Evolutionary conservation across 2,888 invertebrate species (phyloP).

Genomic region (Campaea margaritaria): DNA sequence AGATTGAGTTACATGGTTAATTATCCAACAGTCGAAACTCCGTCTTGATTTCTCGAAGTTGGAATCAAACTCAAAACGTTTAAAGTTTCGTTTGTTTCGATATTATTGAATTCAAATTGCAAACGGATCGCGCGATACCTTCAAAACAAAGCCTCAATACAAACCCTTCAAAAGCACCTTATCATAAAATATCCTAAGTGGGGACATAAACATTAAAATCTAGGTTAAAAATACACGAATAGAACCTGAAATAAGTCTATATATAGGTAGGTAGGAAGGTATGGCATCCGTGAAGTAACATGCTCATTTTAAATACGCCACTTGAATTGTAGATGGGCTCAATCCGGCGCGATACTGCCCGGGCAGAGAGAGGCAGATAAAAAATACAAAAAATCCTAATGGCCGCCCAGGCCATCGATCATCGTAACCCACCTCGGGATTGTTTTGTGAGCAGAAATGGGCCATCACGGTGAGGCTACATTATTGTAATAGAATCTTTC

Average conservation of each 20-base stretch:
- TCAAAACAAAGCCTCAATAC: too few species aligned
- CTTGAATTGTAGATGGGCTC: constrained; percentile 50
- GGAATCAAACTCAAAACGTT: too few species aligned
- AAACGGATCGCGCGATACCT: too few species aligned
- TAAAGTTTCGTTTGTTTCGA: too few species aligned
- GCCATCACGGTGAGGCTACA: constrained; percentile 40
- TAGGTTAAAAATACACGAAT: too few species aligned
- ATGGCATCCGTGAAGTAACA: constrained; percentile 28
- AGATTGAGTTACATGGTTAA: too few species aligned
- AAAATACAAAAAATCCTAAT: constrained; percentile 52
- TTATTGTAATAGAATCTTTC: constrained; percentile 40
- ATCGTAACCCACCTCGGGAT: constrained; percentile 53
- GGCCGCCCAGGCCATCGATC: constrained; percentile 58
- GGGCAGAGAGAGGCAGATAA: constrained; percentile 45
- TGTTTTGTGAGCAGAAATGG: constrained; percentile 43
- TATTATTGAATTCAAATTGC: too few species aligned
- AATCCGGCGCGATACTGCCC: constrained; percentile 35
- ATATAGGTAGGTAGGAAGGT: constrained; percentile 1
- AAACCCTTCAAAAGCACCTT: too few species aligned
- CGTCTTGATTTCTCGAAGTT: too few species aligned
- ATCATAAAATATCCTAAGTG: too few species aligned
- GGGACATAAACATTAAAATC: too few species aligned
- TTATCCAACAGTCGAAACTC: too few species aligned
- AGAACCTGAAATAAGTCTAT: neutral
- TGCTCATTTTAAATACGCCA: constrained; percentile 46